phyloP scores from a whole-genome alignment of 2,888 invertebrate genomes.

The Megaustenia siamemsis region DNA sequence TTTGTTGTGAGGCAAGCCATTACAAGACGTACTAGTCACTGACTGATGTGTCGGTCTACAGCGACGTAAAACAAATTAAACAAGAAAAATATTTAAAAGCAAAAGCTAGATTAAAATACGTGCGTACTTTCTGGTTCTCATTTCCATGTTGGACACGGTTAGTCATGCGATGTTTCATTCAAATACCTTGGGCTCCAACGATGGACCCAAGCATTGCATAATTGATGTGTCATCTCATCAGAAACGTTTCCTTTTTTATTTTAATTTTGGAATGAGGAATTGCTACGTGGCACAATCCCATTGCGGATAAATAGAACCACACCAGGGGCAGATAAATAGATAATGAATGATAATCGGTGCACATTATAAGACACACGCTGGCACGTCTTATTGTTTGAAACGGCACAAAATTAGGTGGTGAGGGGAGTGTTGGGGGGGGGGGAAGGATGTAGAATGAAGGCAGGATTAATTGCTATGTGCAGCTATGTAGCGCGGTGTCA shows the following conservation, averaged over 20 bases:
- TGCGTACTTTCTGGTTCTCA: no score
- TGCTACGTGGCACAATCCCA: background rate
- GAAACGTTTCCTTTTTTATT: background rate
- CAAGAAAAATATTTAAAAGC: no score
- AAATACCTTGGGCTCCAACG: background rate
- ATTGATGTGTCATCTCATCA: background rate
- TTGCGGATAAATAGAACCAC: background rate
- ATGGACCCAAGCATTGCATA: background rate
- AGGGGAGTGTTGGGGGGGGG: background rate
- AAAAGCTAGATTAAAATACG: no score
- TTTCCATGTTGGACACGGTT: no score
- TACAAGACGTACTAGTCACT: no score
- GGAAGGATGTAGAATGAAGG: background rate
- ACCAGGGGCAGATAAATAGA: slow-evolving; percentile 14
- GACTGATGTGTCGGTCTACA: no score
- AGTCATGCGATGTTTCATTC: slow-evolving; percentile 13
- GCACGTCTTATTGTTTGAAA: background rate
- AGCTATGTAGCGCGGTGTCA: background rate
- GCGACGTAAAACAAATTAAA: no score
- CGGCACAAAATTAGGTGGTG: no score
- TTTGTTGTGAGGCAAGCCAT: no score
- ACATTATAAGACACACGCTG: background rate
- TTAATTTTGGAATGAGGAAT: background rate
- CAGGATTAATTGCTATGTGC: background rate
- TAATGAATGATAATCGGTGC: background rate